Base-by-base conservation (phyloP, 2,113 vertebrate genomes). In the Cepphus grylle region DNA sequence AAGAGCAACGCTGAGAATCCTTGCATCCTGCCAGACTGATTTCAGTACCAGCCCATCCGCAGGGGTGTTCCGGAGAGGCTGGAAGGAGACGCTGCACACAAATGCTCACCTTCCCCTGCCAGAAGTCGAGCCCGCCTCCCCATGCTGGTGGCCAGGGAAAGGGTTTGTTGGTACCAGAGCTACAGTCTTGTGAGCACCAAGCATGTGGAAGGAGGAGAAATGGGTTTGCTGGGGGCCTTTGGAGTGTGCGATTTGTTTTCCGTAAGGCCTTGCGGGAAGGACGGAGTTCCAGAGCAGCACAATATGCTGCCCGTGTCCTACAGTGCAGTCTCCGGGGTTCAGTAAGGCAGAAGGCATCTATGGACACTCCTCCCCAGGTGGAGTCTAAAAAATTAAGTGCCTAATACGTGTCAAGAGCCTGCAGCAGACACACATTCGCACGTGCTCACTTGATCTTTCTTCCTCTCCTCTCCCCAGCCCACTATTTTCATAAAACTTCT, bases 331-430 rank as follows among this genome's bases (percentile, higher is more conserved):
- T 32, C 19, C 1, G 1, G 9, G 20, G 7, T 13, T 70, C 42
- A 74, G 15, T 38, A 50, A 70, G 29, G 29, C 29, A 62, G 15
- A 29, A 74, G 38, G 34, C 19, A 62, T 25, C 1, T 0, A 32
- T 6, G 26, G 55, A 36, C 42, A 29, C 9, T 15, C 16, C 1
- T 72, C 3, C 21, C 7, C 18, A 43, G 34, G 7, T 43, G 36
- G 7, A 77, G 8, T 20, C 40, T 55, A 6, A 71, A 50, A 78
- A 53, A 56, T 19, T 4, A 66, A 29, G 22, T 32, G 34, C 15
- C 49, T 70, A 42, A 36, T 40, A 42, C 0, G 1, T 12, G 9
- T 45, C 0, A 1, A 86, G 12, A 81, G 3, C 21, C 67, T 71
- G 42, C 32, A 90, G 85, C 47, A 79, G 65, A 62, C 4, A 5